Conservation (phyloP, 2,797 vertebrate genomes). For the Pangasius larnaudii region DNA sequence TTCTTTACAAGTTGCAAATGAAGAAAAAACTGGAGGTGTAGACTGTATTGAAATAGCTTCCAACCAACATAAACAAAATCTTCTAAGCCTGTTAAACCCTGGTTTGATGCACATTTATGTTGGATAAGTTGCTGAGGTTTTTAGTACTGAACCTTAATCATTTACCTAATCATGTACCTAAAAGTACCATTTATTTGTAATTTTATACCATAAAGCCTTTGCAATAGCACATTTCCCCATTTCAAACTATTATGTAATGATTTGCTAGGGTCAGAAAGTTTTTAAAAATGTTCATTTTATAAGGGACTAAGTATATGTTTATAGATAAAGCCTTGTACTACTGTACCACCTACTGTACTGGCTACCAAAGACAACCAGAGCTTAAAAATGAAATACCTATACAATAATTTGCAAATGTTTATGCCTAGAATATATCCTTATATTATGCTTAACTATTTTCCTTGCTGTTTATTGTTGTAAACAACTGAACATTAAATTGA, state of each 20-base stretch:
- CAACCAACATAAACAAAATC: not conserved
- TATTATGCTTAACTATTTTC: not conserved
- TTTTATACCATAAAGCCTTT: not conserved
- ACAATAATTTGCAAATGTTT: not conserved
- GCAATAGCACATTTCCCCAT: not conserved
- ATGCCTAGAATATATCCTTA: not conserved
- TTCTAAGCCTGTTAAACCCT: conserved; percentile 63
- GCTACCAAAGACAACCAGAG: not conserved
- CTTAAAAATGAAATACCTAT: not conserved
- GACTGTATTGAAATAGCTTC: not conserved
- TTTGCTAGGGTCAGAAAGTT: not conserved
- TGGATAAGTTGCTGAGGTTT: not conserved
- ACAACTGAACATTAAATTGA: not conserved
- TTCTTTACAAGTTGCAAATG: conserved; percentile 94
- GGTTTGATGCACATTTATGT: not conserved
- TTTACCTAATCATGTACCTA: not conserved
- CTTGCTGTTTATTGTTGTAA: not conserved
- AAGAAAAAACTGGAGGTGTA: conserved; percentile 86
- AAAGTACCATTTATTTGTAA: not conserved
- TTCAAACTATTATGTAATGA: not conserved
- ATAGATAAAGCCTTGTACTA: not conserved
- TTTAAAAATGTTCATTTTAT: not conserved
- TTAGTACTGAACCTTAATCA: not conserved
- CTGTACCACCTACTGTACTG: not conserved
- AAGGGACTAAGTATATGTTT: not conserved